Base-by-base conservation (phyloP, 2,888 invertebrate species). In the Andrena camellia region DNA sequence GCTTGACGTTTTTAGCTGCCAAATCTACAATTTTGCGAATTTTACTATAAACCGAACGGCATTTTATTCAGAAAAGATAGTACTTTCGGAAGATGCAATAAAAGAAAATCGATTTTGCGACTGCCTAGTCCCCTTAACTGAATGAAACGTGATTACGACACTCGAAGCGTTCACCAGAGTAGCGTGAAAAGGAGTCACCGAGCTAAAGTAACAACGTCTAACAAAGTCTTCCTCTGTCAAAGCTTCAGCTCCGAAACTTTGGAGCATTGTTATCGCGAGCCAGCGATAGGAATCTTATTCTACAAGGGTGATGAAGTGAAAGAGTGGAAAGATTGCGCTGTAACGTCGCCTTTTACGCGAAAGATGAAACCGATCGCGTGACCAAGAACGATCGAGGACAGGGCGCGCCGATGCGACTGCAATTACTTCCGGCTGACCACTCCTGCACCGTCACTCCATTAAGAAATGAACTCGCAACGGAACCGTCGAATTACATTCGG, bases 381-480 rank as follows among this genome's bases (percentile, higher is more conserved):
- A 62, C 78, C 64, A 52, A 48, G 33, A 54, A 26, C 54, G 73
- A 85, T 84, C 77, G 75, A 64, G 84, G 63, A 81, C 86, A 78
- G 86, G 86, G 86, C 81, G 86, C 83, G 86, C 77, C 79, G 69
- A 75, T 75, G 74, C 57, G 62, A 71, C 73, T 85, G 82, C 71
- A 72, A 72, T 68, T 81, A 78, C 78, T 85, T 86, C 86, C 81
- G 70, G 82, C 81, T 82, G 78, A 76, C 78, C 86, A 76, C 85
- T 86, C 85, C 86, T 85, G 26, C 35, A 66, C 84, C 72, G 80
- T 81, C 80, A 52, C 85, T 64, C 78, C 72, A 83, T 81, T 85
- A 76, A 86, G 78, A 78, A 83, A 86, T 76, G 81, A 85, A 73
- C 76, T 72, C 73, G 78, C 48, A 78, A 83, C 84, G 83, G 84